These are phyloP conservation scores for Pedionomus torquatus DNA, from an alignment of 2,113 vertebrate species.

Conservation along the genomic window DNA sequence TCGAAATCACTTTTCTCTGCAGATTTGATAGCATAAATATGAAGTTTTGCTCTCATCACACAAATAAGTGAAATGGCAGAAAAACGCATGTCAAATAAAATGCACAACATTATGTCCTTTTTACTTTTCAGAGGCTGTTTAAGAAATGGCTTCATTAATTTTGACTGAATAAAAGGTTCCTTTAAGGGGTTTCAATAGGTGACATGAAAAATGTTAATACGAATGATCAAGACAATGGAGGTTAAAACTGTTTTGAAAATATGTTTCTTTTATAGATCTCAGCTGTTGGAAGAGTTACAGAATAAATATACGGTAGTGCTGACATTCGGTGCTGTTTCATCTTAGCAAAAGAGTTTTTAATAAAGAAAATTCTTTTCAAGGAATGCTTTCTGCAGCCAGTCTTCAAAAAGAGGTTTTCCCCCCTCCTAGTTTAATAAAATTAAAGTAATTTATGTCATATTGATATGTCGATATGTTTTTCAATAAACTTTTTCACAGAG, in stretches of 20 bases:
- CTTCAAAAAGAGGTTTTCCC: constrained; percentile 63
- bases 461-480: constrained; percentile 84
- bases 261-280: constrained; percentile 71
- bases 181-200: constrained; percentile 66
- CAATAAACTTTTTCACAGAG: constrained; percentile 77
- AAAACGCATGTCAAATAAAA: constrained; percentile 70
- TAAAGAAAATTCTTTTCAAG: constrained; percentile 68
- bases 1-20: constrained; percentile 54
- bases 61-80: constrained; percentile 66
- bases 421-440: constrained; percentile 73
- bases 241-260: constrained; percentile 80
- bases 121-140: constrained; percentile 48
- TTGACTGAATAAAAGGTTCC: constrained; percentile 73
- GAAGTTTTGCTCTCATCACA: constrained; percentile 44
- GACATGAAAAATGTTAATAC: constrained; percentile 69
- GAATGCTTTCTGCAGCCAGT: constrained; percentile 67
- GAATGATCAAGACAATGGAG: constrained; percentile 73
- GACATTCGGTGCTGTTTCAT: constrained; percentile 71
- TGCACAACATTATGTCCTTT: constrained; percentile 56
- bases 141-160: constrained; percentile 71
- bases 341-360: constrained; percentile 62
- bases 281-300: constrained; percentile 70
- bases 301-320: constrained; percentile 76
- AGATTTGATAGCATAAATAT: constrained; percentile 29
- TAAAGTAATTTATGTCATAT: constrained; percentile 79